phyloP scores from a whole-genome alignment of 1,140 invertebrate genomes.

The Drosophila miranda region DNA sequence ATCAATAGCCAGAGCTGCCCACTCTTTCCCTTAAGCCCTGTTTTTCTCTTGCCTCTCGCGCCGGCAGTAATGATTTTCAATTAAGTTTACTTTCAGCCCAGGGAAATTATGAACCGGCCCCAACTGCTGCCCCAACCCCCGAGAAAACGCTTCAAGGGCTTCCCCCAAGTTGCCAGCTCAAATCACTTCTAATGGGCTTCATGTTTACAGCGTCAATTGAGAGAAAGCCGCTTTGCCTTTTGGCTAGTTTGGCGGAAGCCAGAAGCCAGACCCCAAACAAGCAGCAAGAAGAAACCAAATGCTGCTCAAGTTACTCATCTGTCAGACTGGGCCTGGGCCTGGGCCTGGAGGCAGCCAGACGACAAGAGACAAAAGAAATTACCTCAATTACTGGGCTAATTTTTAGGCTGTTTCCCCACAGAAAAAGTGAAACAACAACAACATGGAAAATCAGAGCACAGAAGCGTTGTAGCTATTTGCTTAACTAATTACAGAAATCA shows the following conservation, averaged over 20 bases:
- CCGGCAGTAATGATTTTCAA: constrained; percentile 72
- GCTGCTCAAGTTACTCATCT: constrained; percentile 53
- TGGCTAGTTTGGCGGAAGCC: constrained; percentile 42
- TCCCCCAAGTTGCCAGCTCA: constrained; percentile 69
- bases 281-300: constrained; percentile 31
- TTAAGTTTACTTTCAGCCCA: constrained; percentile 62
- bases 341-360: neutral
- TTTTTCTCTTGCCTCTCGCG: neutral
- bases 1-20: constrained; percentile 57
- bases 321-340: no score
- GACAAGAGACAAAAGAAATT: constrained; percentile 60
- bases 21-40: neutral
- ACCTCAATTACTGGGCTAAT: constrained; percentile 74
- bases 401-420: constrained; percentile 37
- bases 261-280: constrained; percentile 51
- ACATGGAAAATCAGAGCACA: constrained; percentile 62
- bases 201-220: constrained; percentile 82
- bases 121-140: no score
- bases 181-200: constrained; percentile 81
- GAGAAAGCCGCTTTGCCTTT: constrained; percentile 75
- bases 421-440: neutral
- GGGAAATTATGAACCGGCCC: constrained; percentile 59
- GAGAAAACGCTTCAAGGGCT: constrained; percentile 60
- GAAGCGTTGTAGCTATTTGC: constrained; percentile 77
- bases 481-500: constrained; percentile 77